Conservation (phyloP, 2,888 invertebrate genomes). For the Colletes collaris region DNA sequence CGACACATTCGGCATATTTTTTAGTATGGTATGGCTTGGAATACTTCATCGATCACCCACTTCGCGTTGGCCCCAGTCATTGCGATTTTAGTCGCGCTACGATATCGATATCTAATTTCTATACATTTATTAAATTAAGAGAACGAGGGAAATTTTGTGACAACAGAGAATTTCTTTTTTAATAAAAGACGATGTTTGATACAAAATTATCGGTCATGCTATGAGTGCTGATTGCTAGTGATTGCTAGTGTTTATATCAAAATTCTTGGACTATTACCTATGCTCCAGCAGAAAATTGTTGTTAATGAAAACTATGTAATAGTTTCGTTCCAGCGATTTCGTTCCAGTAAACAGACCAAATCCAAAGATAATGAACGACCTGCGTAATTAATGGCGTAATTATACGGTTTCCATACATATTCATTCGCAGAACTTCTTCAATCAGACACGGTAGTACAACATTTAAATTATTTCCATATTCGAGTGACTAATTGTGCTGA, state of each 20-base stretch:
- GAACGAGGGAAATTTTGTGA: too few species aligned
- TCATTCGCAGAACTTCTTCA: neutral
- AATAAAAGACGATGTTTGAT: too few species aligned
- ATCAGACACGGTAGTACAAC: neutral
- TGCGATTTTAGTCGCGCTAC: neutral
- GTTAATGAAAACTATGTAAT: slow-evolving; percentile 11
- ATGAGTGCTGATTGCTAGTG: too few species aligned
- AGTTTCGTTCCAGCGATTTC: slow-evolving; percentile 8
- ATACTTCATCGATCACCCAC: neutral
- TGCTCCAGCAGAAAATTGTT: neutral
- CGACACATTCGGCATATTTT: slow-evolving; percentile 36
- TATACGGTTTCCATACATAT: neutral
- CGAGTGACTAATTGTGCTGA: neutral
- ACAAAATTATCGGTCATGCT: too few species aligned
- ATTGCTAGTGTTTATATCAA: too few species aligned
- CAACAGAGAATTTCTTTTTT: too few species aligned
- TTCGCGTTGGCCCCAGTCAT: neutral
- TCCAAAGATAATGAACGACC: slow-evolving; percentile 42
- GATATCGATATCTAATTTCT: too few species aligned
- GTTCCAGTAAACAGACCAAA: slow-evolving; percentile 57
- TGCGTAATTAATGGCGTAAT: neutral
- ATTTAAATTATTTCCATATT: neutral
- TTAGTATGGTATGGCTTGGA: neutral
- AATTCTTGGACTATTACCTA: neutral
- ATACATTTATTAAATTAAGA: too few species aligned